A percentile compares a stretch with the other conserved stretches of the same genome.
phyloP scores from a whole-genome alignment of 2,888 invertebrate species.

The Cryptus viduatorius region DNA sequence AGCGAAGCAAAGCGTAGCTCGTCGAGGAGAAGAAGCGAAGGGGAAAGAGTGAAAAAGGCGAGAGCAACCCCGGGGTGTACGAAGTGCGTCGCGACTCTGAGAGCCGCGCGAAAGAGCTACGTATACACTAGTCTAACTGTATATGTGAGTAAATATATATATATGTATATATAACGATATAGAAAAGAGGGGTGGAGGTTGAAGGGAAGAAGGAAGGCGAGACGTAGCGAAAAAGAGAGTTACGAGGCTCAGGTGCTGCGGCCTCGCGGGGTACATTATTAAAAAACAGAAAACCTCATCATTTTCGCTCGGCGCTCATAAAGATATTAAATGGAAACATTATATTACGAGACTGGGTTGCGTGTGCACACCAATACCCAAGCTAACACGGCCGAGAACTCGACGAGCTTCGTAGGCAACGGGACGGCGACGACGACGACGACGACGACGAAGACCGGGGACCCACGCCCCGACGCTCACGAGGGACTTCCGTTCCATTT shows the following conservation, averaged over 20 bases:
- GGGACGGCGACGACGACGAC: conserved; percentile 33
- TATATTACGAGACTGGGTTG: conserved; percentile 77
- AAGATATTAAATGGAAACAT: conserved; percentile 84
- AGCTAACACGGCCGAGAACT: not conserved
- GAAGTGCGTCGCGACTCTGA: conserved; percentile 60
- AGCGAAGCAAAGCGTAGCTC: conserved; percentile 59
- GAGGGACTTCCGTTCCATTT: conserved; percentile 56
- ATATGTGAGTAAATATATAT: not conserved
- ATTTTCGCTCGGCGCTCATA: conserved; percentile 82
- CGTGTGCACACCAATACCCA: conserved; percentile 36
- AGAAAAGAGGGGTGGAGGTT: conserved; percentile 34
- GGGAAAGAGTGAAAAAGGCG: conserved; percentile 67
- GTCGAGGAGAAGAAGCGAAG: conserved; percentile 64
- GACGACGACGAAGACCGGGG: conserved; percentile 44
- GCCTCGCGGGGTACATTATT: conserved; percentile 81
- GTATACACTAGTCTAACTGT: conserved; percentile 9
- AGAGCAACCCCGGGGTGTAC: conserved; percentile 28
- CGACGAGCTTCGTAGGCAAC: conserved; percentile 20
- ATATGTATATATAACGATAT: conserved; percentile 22
- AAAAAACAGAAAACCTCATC: conserved; percentile 84
- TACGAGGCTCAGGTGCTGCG: conserved; percentile 83
- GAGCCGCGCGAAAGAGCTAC: conserved; percentile 31
- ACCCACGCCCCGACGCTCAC: conserved; percentile 59
- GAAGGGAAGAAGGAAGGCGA: conserved; percentile 67
- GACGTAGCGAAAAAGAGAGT: conserved; percentile 76